Base-by-base conservation (phyloP, 2,113 vertebrate species). In the Talpa occidentalis region DNA sequence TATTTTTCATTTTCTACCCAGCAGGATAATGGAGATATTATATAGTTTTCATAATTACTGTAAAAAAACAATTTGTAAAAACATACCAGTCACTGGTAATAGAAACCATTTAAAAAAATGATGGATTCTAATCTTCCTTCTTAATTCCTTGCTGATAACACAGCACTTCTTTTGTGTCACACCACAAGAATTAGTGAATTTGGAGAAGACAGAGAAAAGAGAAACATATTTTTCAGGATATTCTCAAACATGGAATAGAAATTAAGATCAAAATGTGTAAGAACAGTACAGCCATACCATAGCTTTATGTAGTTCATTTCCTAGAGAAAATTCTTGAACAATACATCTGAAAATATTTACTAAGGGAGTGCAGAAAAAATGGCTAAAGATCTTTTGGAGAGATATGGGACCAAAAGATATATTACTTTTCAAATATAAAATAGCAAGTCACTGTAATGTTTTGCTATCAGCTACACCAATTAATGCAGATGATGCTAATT, bases 401-500 rank as follows among this genome's bases (percentile, higher is more conserved):
- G 78, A 79, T 22, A 30, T 81, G 82, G 37, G 84, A 89, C 81
- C 85, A 93, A 96, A 93, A 86, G 35, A 94, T 62, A 86, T 94
- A 97, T 97, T 28, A 56, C 84, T 88, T 96, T 93, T 97, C 96
- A 91, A 77, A 49, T 94, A 95, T 94, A 89, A 92, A 96, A 94
- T 96, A 96, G 72, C 49, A 93, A 82, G 21, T 24, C 87, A 76
- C 93, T 96, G 37, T 96, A 94, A 90, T 97, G 93, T 95, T 98
- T 98, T 96, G 90, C 70, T 98, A 96, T 97, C 93, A 97, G 88
- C 95, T 87, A 93, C 69, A 82, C 80, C 96, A 97, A 97, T 98
- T 98, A 97, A 97, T 97, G 97, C 56, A 97, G 94, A 97, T 81
- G 94, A 94, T 79, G 28, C 54, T 96, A 98, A 97, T 98, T 97